A percentile compares a stretch with the other conserved stretches of the same genome.
Conservation (phyloP, 1,140 invertebrate species). For the Apis dorsata region DNA sequence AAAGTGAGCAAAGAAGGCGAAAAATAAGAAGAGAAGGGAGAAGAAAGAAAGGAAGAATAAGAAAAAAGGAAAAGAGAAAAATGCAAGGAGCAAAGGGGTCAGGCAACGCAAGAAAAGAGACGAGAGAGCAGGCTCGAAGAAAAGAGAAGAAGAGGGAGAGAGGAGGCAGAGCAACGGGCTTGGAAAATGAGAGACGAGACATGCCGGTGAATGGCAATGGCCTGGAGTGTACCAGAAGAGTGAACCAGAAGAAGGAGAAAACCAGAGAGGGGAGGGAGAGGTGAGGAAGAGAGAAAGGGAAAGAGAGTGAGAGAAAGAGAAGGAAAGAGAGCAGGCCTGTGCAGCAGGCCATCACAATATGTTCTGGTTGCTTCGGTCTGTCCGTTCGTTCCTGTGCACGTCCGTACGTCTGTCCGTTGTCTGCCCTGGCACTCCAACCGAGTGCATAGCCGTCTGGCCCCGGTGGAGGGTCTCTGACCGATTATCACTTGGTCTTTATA, state of each 20-base stretch:
- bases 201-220: constrained; percentile 45
- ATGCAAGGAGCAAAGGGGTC: neutral
- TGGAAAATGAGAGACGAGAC: constrained; percentile 40
- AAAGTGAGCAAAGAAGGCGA: neutral
- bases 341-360: constrained; percentile 53
- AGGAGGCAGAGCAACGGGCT: constrained; percentile 3
- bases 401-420: constrained; percentile 68
- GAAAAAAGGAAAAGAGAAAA: neutral
- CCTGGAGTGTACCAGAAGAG: constrained; percentile 35
- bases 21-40: constrained; percentile 5
- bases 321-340: constrained; percentile 28
- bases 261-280: neutral
- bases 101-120: constrained; percentile 17
- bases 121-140: neutral
- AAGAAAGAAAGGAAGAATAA: neutral
- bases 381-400: constrained; percentile 47
- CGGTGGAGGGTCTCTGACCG: constrained; percentile 76
- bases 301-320: neutral
- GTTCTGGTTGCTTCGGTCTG: constrained; percentile 57
- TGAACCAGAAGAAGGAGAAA: neutral
- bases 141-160: neutral
- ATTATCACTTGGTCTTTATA: constrained; percentile 76
- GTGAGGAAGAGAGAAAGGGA: neutral
- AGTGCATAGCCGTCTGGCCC: constrained; percentile 72
- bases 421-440: constrained; percentile 66